A percentile compares a stretch with the other conserved stretches of the same genome.
Conservation (phyloP, 2,113 vertebrate species). For the Entomyzon cyanotis region DNA sequence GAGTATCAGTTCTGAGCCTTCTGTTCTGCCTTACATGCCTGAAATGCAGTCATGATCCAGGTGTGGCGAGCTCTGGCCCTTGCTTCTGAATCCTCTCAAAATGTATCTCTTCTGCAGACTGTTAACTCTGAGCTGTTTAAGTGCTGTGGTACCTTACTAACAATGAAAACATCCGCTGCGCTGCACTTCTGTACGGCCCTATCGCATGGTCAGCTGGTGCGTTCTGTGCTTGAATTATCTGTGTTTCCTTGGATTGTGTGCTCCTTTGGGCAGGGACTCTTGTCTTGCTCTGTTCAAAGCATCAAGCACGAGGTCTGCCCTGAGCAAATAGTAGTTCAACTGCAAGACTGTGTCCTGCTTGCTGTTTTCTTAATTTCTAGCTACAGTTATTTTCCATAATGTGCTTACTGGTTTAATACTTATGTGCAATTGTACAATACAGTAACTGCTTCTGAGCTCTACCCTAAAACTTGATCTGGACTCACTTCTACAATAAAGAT, state of each 20-base stretch:
- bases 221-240: constrained; percentile 16
- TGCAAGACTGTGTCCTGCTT: not conserved
- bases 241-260: constrained; percentile 19
- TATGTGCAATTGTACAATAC: not conserved
- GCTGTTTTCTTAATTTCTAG: not conserved
- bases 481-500: not conserved
- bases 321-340: not conserved
- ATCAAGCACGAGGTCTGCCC: constrained; percentile 19
- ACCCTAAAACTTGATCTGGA: not conserved
- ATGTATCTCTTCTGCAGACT: constrained; percentile 25
- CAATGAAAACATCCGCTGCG: not conserved
- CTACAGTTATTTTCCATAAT: not conserved
- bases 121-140: constrained; percentile 37
- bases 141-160: constrained; percentile 29
- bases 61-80: not conserved
- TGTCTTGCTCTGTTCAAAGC: constrained; percentile 21
- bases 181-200: constrained; percentile 25
- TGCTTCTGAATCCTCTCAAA: constrained; percentile 36
- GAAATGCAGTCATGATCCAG: not conserved
- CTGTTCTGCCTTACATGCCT: constrained; percentile 12
- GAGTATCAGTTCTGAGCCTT: not conserved
- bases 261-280: constrained; percentile 7
- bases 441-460: not conserved
- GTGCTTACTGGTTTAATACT: not conserved
- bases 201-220: constrained; percentile 14